A percentile compares a stretch with the other conserved stretches of the same genome.
phyloP scores from a whole-genome alignment of 1,140 invertebrate species.

The Aphis craccivora region DNA sequence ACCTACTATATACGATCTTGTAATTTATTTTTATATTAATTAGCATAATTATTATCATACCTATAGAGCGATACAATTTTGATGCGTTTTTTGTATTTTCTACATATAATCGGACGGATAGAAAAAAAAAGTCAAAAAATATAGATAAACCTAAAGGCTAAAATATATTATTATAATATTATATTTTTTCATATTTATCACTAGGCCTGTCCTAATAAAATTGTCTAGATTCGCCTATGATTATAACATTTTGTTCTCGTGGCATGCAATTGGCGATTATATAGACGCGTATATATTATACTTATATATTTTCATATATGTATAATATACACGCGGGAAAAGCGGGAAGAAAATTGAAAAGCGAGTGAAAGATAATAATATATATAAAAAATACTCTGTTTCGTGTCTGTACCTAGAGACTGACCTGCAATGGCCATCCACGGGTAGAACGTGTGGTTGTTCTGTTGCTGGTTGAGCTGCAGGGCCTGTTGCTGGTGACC shows the following conservation, averaged over 20 bases:
- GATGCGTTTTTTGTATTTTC: not conserved
- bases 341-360: not conserved
- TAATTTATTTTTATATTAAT: not conserved
- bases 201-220: too few species aligned
- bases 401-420: conserved; percentile 56
- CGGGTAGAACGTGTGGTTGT: conserved; percentile 90
- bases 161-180: too few species aligned
- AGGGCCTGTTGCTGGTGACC: conserved; percentile 76
- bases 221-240: not conserved
- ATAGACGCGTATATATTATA: too few species aligned
- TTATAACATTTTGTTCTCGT: not conserved
- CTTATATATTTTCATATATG: too few species aligned
- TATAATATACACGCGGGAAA: not conserved
- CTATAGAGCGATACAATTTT: not conserved
- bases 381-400: conserved; percentile 41
- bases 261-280: too few species aligned
- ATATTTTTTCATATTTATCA: too few species aligned
- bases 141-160: too few species aligned
- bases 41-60: not conserved
- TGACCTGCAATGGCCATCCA: conserved; percentile 98
- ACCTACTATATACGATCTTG: not conserved
- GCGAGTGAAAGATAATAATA: not conserved
- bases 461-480: conserved; percentile 85
- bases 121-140: not conserved
- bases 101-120: not conserved